Evolutionary conservation across 2,888 invertebrate genomes (phyloP).

Genomic region (Drosophila borealis): DNA sequence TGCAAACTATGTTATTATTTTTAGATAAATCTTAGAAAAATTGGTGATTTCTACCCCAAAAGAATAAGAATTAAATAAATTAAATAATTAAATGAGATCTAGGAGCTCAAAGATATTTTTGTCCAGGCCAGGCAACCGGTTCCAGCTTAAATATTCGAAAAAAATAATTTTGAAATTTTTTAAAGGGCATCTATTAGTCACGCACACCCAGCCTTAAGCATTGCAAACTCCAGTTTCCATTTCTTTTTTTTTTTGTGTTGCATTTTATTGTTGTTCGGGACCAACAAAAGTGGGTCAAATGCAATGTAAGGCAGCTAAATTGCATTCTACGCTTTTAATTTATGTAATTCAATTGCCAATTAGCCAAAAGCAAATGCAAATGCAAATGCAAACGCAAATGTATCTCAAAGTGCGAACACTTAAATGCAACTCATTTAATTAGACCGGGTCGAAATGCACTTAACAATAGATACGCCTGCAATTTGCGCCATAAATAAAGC

Average conservation of each 20-base stretch:
- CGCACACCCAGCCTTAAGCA: neutral
- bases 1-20: no score
- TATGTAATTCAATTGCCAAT: constrained; percentile 69
- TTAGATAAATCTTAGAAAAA: no score
- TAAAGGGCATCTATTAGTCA: neutral
- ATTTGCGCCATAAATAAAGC: neutral
- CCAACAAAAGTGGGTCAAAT: constrained; percentile 60
- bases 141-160: neutral
- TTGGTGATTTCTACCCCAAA: no score
- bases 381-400: constrained; percentile 22
- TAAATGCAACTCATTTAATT: constrained; percentile 27
- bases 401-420: constrained; percentile 41
- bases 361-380: constrained; percentile 43
- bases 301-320: constrained; percentile 51
- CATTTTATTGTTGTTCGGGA: neutral
- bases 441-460: neutral
- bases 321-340: constrained; percentile 62
- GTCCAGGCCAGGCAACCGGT: no score
- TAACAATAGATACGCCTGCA: constrained; percentile 7
- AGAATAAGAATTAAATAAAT: no score
- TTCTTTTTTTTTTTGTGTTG: neutral
- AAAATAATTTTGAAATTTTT: neutral
- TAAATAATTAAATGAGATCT: no score
- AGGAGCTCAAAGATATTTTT: no score
- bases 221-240: neutral